These are phyloP conservation scores for Isurus oxyrinchus DNA, from an alignment of 2,113 vertebrate genomes.

Conservation along the genomic window DNA sequence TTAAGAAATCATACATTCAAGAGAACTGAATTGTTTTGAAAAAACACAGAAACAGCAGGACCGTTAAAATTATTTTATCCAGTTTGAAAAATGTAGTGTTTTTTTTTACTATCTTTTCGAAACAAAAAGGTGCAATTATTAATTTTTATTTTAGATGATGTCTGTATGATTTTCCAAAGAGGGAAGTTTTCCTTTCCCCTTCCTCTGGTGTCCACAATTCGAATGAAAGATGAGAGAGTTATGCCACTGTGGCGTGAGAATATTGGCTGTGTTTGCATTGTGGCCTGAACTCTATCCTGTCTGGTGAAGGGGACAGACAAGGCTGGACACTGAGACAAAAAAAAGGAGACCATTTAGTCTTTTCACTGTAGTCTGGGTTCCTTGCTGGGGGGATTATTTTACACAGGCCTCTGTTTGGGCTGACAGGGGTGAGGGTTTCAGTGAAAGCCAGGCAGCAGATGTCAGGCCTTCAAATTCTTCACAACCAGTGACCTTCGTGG, in stretches of 20 bases:
- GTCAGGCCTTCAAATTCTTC: conserved; percentile 62
- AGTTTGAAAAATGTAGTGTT: neutral
- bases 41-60: neutral
- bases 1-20: neutral
- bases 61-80: neutral
- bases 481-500: conserved; percentile 62
- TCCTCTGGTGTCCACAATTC: neutral
- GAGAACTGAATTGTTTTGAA: neutral
- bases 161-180: neutral
- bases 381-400: conserved; percentile 68
- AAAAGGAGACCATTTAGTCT: conserved; percentile 56
- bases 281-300: conserved; percentile 48
- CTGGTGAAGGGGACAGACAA: conserved; percentile 48
- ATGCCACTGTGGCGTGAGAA: conserved; percentile 47
- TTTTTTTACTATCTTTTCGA: neutral
- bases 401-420: conserved; percentile 56
- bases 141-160: neutral
- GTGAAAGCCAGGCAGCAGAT: conserved; percentile 65
- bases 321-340: conserved; percentile 51
- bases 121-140: neutral
- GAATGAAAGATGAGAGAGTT: conserved; percentile 48
- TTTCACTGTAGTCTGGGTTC: conserved; percentile 59
- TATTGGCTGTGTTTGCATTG: conserved; percentile 51
- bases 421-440: conserved; percentile 54
- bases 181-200: conserved; percentile 31